Evolutionary conservation across 1,140 invertebrate genomes (phyloP).

Genomic region (Halesus radiatus): DNA sequence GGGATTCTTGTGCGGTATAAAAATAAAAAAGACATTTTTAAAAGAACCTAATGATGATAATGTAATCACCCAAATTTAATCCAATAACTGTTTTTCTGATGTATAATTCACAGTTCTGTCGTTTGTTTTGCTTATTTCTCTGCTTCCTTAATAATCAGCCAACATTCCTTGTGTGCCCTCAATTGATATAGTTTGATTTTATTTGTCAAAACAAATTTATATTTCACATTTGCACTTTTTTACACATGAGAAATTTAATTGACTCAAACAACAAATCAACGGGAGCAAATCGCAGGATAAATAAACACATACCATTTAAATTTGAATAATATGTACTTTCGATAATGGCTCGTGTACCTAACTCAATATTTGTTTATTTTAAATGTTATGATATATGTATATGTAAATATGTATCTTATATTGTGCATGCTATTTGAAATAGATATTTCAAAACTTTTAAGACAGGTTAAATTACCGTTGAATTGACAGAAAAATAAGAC

Average conservation of each 20-base stretch:
- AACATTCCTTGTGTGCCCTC: constrained; percentile 9
- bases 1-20: too few species aligned
- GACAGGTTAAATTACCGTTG: background rate
- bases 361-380: background rate
- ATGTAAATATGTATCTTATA: background rate
- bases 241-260: background rate
- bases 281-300: constrained; percentile 3
- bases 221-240: constrained; percentile 13
- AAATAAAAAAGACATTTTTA: too few species aligned
- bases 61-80: too few species aligned
- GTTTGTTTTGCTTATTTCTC: background rate
- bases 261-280: constrained; percentile 2
- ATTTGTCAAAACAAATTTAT: background rate
- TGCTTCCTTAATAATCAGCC: background rate
- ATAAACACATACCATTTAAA: too few species aligned
- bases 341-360: background rate
- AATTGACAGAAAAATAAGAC: too few species aligned
- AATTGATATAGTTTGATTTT: background rate
- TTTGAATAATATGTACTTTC: too few species aligned
- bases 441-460: background rate
- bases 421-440: background rate
- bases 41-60: too few species aligned
- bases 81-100: too few species aligned
- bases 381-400: background rate
- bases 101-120: background rate